Conservation (phyloP, 1,140 invertebrate species). For the Oryzaephilus surinamensis region DNA sequence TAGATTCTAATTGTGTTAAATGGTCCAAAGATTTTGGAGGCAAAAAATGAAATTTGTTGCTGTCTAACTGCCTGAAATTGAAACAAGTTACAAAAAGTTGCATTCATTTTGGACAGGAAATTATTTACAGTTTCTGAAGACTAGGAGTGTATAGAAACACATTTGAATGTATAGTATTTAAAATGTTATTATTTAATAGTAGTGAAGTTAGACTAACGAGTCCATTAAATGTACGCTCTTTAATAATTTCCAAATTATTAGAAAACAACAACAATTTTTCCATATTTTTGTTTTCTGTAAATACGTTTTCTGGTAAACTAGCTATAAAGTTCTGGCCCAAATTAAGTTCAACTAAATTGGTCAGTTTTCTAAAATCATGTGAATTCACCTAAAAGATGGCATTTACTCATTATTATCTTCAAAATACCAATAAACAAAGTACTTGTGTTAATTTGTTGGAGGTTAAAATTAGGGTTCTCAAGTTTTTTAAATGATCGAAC, state of each 20-base stretch:
- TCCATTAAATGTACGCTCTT: slow-evolving; percentile 27
- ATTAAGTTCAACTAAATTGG: slow-evolving; percentile 28
- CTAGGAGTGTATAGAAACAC: slow-evolving; percentile 28
- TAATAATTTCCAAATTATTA: slow-evolving; percentile 31
- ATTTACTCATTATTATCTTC: not conserved
- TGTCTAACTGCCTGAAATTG: slow-evolving; percentile 61
- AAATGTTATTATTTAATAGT: slow-evolving; percentile 32
- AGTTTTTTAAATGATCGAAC: slow-evolving; percentile 37
- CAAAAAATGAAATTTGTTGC: slow-evolving; percentile 63
- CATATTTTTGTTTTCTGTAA: slow-evolving; percentile 22
- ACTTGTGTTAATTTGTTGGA: slow-evolving; percentile 32
- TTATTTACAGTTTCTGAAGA: slow-evolving; percentile 30
- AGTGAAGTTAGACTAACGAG: slow-evolving; percentile 28
- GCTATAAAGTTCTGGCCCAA: slow-evolving; percentile 30
- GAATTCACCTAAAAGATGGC: slow-evolving; percentile 19
- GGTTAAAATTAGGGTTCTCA: slow-evolving; percentile 38
- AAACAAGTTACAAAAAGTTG: slow-evolving; percentile 4
- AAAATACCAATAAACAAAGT: no score
- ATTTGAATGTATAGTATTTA: slow-evolving; percentile 24
- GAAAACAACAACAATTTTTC: slow-evolving; percentile 33
- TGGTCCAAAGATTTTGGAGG: slow-evolving; percentile 58
- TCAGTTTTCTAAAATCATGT: slow-evolving; percentile 25
- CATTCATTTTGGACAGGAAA: not conserved
- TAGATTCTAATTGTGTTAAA: slow-evolving; percentile 51
- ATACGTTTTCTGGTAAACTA: slow-evolving; percentile 27